Conservation (phyloP, 2,797 vertebrate species). For the Botia almorhae region DNA sequence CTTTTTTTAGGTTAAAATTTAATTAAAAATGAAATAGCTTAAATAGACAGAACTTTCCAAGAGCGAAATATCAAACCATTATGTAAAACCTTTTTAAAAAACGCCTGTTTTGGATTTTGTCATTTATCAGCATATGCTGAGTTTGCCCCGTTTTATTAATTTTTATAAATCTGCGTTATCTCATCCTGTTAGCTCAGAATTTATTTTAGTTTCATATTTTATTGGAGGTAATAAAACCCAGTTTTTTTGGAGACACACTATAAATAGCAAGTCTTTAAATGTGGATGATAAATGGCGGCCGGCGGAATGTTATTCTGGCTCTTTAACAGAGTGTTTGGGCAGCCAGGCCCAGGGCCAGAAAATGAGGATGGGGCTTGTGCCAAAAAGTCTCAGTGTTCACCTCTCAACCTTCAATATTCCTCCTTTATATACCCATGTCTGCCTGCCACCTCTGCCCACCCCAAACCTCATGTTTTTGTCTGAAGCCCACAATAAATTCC, state of each 20-base stretch:
- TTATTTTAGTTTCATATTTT: constrained; percentile 46
- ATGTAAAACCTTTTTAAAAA: too few relatives aligned
- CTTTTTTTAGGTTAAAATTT: too few relatives aligned
- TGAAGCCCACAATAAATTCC: constrained; percentile 4
- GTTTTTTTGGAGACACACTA: constrained; percentile 52
- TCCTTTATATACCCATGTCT: constrained; percentile 36
- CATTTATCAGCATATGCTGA: too few relatives aligned
- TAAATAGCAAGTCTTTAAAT: constrained; percentile 68
- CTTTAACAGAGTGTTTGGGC: constrained; percentile 56
- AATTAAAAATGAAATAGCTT: too few relatives aligned
- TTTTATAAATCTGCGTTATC: constrained; percentile 26
- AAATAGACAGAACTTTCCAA: too few relatives aligned
- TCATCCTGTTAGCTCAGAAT: constrained; percentile 32
- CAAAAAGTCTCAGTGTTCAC: constrained; percentile 56
- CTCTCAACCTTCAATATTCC: constrained; percentile 52
- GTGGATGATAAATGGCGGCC: constrained; percentile 61
- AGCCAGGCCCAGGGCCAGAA: constrained; percentile 33
- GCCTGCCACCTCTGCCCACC: constrained; percentile 53
- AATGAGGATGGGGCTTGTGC: constrained; percentile 45
- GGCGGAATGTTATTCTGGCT: constrained; percentile 65
- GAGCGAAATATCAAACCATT: too few relatives aligned
- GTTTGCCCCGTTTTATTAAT: too few relatives aligned
- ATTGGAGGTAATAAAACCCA: constrained; percentile 55
- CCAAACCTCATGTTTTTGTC: constrained; percentile 44
- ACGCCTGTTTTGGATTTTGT: too few relatives aligned